Evolutionary conservation across 2,888 invertebrate genomes (phyloP).

Genomic region (Halictus quadricinctus): DNA sequence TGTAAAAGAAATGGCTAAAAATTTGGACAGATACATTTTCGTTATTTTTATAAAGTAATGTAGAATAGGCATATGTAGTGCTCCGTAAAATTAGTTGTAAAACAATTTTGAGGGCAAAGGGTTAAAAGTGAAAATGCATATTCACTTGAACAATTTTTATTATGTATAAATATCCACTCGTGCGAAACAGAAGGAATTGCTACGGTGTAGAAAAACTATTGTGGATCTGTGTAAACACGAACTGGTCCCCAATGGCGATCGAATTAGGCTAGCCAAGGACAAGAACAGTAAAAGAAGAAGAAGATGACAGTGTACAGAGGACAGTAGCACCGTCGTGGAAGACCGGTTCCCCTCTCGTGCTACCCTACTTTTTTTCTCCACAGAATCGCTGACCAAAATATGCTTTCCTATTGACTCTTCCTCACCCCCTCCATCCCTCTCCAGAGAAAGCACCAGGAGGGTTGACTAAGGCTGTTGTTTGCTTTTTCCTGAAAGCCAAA

Average conservation of each 20-base stretch:
- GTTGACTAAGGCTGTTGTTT: conserved; percentile 60
- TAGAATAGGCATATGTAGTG: too few relatives aligned
- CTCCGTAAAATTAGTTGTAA: too few relatives aligned
- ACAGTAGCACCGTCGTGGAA: conserved; percentile 58
- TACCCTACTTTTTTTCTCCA: conserved; percentile 61
- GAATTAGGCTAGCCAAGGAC: conserved; percentile 54
- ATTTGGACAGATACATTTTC: too few relatives aligned
- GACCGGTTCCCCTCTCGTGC: conserved; percentile 61
- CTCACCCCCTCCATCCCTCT: background rate
- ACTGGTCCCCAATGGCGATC: conserved; percentile 60
- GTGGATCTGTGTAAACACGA: conserved; percentile 64
- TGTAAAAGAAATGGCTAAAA: too few relatives aligned
- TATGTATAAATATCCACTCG: too few relatives aligned
- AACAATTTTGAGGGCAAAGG: too few relatives aligned
- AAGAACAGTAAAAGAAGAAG: background rate
- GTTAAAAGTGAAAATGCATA: too few relatives aligned
- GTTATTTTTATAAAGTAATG: too few relatives aligned
- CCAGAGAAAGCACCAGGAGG: conserved; percentile 46
- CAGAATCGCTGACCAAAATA: conserved; percentile 66
- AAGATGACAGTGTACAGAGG: background rate
- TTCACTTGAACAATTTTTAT: too few relatives aligned
- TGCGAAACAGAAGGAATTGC: too few relatives aligned
- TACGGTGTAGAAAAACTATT: background rate
- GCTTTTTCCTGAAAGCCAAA: conserved; percentile 69
- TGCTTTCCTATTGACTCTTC: conserved; percentile 58